Base-by-base conservation (phyloP, 2,888 invertebrate genomes). In the Dorcus parallelipipedus region DNA sequence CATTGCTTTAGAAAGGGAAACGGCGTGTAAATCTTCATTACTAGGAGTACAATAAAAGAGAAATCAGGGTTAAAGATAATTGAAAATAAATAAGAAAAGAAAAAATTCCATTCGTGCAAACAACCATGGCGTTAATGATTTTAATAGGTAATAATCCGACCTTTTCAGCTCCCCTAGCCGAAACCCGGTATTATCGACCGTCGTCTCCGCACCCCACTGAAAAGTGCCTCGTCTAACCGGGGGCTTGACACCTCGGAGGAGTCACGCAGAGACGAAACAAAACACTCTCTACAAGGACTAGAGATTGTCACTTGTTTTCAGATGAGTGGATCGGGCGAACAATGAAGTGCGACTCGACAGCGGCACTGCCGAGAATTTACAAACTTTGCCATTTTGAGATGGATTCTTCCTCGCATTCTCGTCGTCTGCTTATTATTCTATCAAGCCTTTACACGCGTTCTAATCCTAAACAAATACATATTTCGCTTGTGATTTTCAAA, bases 301-400 rank as follows among this genome's bases (percentile, higher is more conserved):
- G 71, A 73, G 71, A 72, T 71, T 72, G 72, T 72, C 72, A 71
- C 71, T 71, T 71, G 72, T 70, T 71, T 73, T 70, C 72, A 67
- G 71, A 71, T 67, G 72, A 72, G 71, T 71, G 70, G 72, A 71
- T 71, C 69, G 64, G 63, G 66, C 64, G 66, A 71, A 71, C 71
- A 72, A 72, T 72, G 71, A 71, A 71, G 69, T 69, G 66, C 69
- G 66, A 57, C 68, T 66, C 68, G 66, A 66, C 67, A 67, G 62
- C 67, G 67, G 62, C 66, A 64, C 64, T 56, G 64, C 59, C 50
- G 67, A 62, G 68, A 71, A 71, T 69, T 71, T 71, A 65, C 70
- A 70, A 71, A 71, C 70, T 70, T 70, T 67, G 66, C 67, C 67
- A 66, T 70, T 71, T 69, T 67, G 60, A 60, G 62, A 59, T 58